A percentile compares a stretch with the other conserved stretches of the same genome.
phyloP scores from a whole-genome alignment of 2,113 vertebrate genomes.

The Toxostoma redivivum region DNA sequence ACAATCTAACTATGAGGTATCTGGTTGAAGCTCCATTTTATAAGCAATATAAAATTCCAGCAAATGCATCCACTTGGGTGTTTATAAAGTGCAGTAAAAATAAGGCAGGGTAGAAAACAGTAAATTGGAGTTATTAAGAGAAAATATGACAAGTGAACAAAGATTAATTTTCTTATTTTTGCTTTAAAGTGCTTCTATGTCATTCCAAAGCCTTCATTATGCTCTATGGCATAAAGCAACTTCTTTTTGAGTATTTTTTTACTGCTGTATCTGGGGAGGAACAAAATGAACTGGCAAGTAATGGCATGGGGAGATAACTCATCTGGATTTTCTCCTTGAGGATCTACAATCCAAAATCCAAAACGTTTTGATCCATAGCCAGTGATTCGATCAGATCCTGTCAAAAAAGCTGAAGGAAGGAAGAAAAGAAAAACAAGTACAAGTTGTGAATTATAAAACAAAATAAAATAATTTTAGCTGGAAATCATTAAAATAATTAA shows the following conservation, averaged over 20 bases:
- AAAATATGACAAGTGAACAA: background rate
- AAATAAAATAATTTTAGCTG: background rate
- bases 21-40: background rate
- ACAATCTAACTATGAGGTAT: background rate
- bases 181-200: background rate
- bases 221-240: constrained; percentile 32
- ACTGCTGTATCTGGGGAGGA: constrained; percentile 68
- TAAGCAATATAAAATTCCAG: background rate
- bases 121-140: background rate
- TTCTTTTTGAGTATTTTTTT: constrained; percentile 27
- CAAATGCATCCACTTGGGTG: background rate
- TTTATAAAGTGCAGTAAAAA: background rate
- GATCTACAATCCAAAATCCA: background rate
- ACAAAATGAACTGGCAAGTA: background rate
- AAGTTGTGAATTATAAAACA: background rate
- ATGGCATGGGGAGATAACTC: background rate
- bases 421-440: background rate
- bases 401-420: constrained; percentile 53
- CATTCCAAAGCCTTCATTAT: constrained; percentile 44
- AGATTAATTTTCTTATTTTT: background rate
- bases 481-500: background rate
- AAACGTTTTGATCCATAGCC: background rate
- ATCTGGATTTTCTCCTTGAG: background rate
- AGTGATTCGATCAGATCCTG: constrained; percentile 55
- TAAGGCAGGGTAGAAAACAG: background rate